A percentile compares a stretch with the other conserved stretches of the same genome.
These are phyloP conservation scores for Poecilia wingei DNA, from an alignment of 2,797 vertebrate species.

Conservation along the genomic window DNA sequence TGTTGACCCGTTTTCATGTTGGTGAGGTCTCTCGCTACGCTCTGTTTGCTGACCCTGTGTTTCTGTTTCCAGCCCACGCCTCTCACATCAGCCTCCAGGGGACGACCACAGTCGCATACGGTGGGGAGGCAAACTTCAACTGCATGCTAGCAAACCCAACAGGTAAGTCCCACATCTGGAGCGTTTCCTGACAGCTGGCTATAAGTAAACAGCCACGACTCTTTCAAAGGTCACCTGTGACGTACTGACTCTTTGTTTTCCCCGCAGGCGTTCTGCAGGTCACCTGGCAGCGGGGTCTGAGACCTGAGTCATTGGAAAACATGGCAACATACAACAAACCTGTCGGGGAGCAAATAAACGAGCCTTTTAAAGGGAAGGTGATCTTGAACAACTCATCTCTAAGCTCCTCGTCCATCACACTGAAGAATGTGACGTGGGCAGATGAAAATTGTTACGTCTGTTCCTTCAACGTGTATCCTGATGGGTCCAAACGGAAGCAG, in stretches of 20 bases:
- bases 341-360: constrained; percentile 5
- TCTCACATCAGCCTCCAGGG: constrained; percentile 36
- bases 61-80: constrained; percentile 35
- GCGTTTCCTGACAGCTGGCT: background rate
- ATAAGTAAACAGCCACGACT: background rate
- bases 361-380: background rate
- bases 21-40: background rate
- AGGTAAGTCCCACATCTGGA: constrained; percentile 26
- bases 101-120: constrained; percentile 17
- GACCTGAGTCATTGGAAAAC: constrained; percentile 10
- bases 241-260: background rate
- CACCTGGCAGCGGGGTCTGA: constrained; percentile 46
- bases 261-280: constrained; percentile 73
- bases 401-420: constrained; percentile 30
- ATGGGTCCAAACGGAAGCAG: constrained; percentile 10
- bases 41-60: background rate
- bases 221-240: background rate
- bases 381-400: constrained; percentile 17
- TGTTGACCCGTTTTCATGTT: background rate
- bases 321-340: constrained; percentile 3
- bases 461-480: constrained; percentile 46
- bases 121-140: constrained; percentile 22
- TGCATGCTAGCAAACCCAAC: constrained; percentile 40
- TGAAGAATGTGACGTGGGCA: constrained; percentile 29
- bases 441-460: constrained; percentile 56